These are phyloP conservation scores for Kradibia gibbosae DNA, from an alignment of 1,140 invertebrate species.

Conservation along the genomic window DNA sequence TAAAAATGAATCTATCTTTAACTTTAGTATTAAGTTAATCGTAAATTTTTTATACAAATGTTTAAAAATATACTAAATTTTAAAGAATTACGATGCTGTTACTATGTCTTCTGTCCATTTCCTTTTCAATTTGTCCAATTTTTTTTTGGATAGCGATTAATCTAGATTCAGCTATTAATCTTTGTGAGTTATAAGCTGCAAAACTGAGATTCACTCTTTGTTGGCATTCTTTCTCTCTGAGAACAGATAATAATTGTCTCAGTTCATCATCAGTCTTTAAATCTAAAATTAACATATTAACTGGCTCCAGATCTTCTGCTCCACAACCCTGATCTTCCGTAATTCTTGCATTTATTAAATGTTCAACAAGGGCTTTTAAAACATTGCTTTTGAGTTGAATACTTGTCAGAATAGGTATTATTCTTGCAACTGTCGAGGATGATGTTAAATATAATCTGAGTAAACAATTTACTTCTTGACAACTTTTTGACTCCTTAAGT, in stretches of 20 bases:
- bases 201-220: constrained; percentile 64
- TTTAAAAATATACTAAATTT: not conserved
- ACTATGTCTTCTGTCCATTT: constrained; percentile 61
- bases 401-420: constrained; percentile 64
- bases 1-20: too few relatives aligned
- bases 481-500: constrained; percentile 59
- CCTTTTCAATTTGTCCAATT: constrained; percentile 62
- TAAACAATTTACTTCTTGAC: constrained; percentile 64
- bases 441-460: constrained; percentile 67
- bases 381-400: constrained; percentile 67
- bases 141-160: constrained; percentile 62
- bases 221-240: constrained; percentile 64
- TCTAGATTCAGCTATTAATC: constrained; percentile 59
- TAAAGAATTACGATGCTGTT: constrained; percentile 30
- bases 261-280: constrained; percentile 65
- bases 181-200: constrained; percentile 62
- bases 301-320: constrained; percentile 53
- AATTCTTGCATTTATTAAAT: constrained; percentile 59
- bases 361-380: constrained; percentile 62
- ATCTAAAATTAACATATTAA: constrained; percentile 59
- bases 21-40: not conserved
- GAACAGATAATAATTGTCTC: constrained; percentile 57
- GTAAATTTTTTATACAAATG: not conserved
- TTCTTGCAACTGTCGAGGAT: constrained; percentile 58
- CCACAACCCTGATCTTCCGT: constrained; percentile 63